Evolutionary conservation across 2,797 vertebrate species (phyloP), one percentile per base, ranked within the genome.

Genomic region (Zenarchopterus dispar): DNA sequence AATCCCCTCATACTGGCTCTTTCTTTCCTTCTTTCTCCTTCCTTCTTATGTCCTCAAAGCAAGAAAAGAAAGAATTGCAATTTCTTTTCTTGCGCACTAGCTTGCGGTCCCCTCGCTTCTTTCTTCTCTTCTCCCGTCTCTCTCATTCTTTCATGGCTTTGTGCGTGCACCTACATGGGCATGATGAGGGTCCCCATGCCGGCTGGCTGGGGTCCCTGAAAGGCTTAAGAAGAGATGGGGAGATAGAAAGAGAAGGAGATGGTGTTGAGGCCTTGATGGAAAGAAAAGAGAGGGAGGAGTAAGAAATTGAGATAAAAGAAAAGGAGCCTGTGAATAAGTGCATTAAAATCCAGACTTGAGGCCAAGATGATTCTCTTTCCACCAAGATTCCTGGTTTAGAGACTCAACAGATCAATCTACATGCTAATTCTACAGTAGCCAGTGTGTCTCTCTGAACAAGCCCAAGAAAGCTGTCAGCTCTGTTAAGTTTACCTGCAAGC

Each of bases 1-100:
- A 95, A 95, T 95, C 93, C 94, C 90, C 91, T 90, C 92, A 93
- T 93, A 93, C 93, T 93, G 78, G 81, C 85, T 82, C 88, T 95
- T 95, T 94, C 93, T 93, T 93, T 94, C 82, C 83, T 76, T 88
- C 83, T 85, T 84, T 91, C 85, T 80, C 86, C 77, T 82, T 90
- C 84, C 88, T 92, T 89, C 87, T 89, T 84, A 85, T 87, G 85
- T 86, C 62, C 84, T 84, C 71, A 75, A 80, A 84, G 83, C 81
- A 78, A 88, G 86, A 81, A 89, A 90, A 89, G 92, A 92, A 93
- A 94, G 91, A 93, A 91, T 94, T 91, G 88, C 91, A 75, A 81
- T 93, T 91, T 89, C 84, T 21, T 89, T 92, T 92, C 81, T 82
- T 80, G 82, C 70, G 46, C 62, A 77, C 75, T 74, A 60, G 83